These are phyloP conservation scores for Lasioglossum albipes DNA, from an alignment of 1,140 invertebrate species.

Conservation along the genomic window DNA sequence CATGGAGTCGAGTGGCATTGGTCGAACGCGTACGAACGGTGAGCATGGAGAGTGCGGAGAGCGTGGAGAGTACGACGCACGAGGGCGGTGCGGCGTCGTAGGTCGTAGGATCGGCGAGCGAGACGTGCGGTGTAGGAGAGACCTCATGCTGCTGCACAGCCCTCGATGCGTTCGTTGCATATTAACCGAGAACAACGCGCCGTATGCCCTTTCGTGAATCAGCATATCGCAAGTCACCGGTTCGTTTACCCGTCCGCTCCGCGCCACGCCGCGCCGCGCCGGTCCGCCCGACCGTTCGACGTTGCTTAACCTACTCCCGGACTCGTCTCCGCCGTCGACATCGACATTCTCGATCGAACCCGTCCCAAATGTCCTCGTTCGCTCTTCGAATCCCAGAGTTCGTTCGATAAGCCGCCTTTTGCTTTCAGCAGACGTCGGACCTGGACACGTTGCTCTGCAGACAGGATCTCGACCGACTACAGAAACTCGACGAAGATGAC, in stretches of 20 bases:
- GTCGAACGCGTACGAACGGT: slow-evolving; percentile 32
- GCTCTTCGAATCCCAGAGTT: not conserved
- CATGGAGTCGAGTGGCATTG: slow-evolving; percentile 34
- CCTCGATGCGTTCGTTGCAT: slow-evolving; percentile 64
- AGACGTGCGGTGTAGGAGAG: slow-evolving; percentile 25
- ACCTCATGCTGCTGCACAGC: slow-evolving; percentile 42
- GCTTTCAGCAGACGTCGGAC: slow-evolving; percentile 82
- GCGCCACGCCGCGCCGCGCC: too few relatives aligned
- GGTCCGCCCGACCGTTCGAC: too few relatives aligned
- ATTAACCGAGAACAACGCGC: slow-evolving; percentile 56
- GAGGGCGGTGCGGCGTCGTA: slow-evolving; percentile 65
- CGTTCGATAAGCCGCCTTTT: slow-evolving; percentile 19
- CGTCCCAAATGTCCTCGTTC: not conserved
- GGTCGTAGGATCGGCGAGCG: not conserved
- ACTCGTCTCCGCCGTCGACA: not conserved
- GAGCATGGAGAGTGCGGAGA: slow-evolving; percentile 5
- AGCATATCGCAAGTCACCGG: slow-evolving; percentile 76
- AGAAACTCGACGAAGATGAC: slow-evolving; percentile 81
- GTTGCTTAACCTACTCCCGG: too few relatives aligned
- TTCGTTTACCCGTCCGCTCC: slow-evolving; percentile 40
- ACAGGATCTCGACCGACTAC: slow-evolving; percentile 81
- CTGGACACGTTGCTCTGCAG: slow-evolving; percentile 83
- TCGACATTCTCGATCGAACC: slow-evolving; percentile 3
- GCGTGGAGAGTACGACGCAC: slow-evolving; percentile 44
- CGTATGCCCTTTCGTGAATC: slow-evolving; percentile 61